Percentiles rank a stretch among this genome's conserved stretches.
Conservation (phyloP, 2,113 vertebrate genomes). For the Gasterosteus nipponicus region DNA sequence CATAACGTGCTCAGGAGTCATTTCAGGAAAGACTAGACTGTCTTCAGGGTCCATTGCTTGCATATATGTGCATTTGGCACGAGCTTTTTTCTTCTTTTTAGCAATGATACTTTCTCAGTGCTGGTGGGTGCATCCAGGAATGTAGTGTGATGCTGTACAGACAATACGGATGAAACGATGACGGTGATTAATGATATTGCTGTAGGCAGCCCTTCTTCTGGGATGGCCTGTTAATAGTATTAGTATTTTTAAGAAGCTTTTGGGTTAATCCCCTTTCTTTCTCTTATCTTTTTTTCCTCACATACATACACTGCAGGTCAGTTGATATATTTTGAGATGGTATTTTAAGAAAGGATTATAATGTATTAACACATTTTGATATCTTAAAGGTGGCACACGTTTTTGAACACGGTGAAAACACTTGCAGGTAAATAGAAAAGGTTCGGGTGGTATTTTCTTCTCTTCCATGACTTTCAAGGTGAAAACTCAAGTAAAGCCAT, state of each 20-base stretch:
- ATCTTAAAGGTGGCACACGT: not conserved
- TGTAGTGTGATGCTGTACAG: not conserved
- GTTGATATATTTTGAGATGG: not conserved
- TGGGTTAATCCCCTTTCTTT: not conserved
- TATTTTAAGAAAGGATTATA: no score
- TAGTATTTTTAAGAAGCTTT: not conserved
- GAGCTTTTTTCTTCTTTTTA: constrained; percentile 5
- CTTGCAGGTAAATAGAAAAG: not conserved
- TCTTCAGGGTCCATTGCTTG: constrained; percentile 24
- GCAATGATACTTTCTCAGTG: not conserved
- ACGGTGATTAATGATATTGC: not conserved
- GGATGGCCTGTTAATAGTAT: no score
- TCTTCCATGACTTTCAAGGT: not conserved
- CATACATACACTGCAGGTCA: not conserved
- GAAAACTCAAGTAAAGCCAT: not conserved
- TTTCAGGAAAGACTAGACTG: constrained; percentile 30
- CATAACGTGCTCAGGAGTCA: constrained; percentile 61
- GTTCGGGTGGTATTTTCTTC: not conserved
- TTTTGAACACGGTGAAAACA: not conserved
- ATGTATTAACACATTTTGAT: not conserved
- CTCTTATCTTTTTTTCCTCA: not conserved
- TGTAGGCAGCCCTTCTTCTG: not conserved
- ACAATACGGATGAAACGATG: constrained; percentile 17
- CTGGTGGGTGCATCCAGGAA: not conserved
- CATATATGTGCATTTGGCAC: constrained; percentile 29